Conservation (phyloP, 2,797 vertebrate genomes). For the Lithobates pipiens region DNA sequence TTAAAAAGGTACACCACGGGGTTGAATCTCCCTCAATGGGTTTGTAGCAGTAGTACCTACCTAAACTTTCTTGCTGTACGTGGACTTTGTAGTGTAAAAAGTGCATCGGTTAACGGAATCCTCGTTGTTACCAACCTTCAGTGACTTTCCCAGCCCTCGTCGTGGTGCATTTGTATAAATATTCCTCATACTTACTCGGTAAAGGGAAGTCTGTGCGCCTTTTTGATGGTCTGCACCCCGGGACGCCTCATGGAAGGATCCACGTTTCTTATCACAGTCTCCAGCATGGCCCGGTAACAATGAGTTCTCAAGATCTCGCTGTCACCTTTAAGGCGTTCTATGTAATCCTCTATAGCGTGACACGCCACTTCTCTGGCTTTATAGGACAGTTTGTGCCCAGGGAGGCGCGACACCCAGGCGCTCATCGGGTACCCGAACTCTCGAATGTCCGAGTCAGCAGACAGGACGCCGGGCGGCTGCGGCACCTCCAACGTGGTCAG, state of each 20-base stretch:
- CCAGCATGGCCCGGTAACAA: slow-evolving; percentile 88
- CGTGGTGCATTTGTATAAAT: no score
- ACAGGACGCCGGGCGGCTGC: slow-evolving; percentile 69
- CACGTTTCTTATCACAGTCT: slow-evolving; percentile 79
- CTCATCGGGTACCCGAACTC: slow-evolving; percentile 88
- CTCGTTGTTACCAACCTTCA: no score
- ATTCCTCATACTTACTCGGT: slow-evolving; percentile 79
- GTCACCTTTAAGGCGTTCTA: slow-evolving; percentile 72
- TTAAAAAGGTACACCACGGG: no score
- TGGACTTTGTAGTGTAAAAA: no score
- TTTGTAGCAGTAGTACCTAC: no score
- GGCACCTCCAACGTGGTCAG: slow-evolving; percentile 79
- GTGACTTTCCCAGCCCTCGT: no score
- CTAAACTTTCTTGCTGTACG: no score
- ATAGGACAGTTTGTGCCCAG: slow-evolving; percentile 86
- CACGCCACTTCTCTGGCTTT: slow-evolving; percentile 90
- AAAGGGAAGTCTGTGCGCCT: slow-evolving; percentile 82
- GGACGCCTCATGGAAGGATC: slow-evolving; percentile 78
- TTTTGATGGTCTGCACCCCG: slow-evolving; percentile 87
- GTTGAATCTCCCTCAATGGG: no score
- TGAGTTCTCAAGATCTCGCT: slow-evolving; percentile 77
- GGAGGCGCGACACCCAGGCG: slow-evolving; percentile 77
- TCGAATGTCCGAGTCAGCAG: neutral
- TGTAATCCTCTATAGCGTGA: slow-evolving; percentile 88
- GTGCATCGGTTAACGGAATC: no score